Evolutionary conservation across 1,140 invertebrate species (phyloP).

Genomic region (Helicoverpa armigera): DNA sequence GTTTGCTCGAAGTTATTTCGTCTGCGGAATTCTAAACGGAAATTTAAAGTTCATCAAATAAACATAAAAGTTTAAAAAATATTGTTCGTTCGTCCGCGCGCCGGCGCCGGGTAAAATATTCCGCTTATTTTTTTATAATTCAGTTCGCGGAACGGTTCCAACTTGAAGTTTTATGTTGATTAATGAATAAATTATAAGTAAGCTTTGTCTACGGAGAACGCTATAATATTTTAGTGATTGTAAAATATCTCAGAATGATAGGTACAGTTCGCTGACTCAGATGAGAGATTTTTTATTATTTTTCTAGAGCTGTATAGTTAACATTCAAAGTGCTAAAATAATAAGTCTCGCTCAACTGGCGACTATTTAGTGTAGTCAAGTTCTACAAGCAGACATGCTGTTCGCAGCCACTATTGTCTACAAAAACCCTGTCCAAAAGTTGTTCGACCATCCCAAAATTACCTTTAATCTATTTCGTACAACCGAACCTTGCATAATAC

Average conservation of each 20-base stretch:
- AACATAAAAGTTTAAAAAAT: background rate
- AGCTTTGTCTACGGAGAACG: background rate
- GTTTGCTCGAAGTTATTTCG: too few species aligned
- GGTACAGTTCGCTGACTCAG: too few species aligned
- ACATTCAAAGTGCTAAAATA: too few species aligned
- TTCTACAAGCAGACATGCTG: background rate
- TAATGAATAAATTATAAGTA: conserved; percentile 31
- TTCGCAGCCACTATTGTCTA: background rate
- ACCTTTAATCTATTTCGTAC: background rate
- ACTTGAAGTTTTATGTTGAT: conserved; percentile 36
- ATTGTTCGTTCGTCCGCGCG: background rate
- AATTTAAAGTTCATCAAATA: conserved; percentile 1
- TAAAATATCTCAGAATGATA: background rate
- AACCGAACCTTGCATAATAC: conserved; percentile 34
- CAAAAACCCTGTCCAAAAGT: background rate
- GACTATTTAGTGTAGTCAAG: background rate
- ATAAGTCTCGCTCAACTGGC: too few species aligned
- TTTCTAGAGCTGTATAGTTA: too few species aligned
- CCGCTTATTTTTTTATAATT: conserved; percentile 26
- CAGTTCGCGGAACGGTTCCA: conserved; percentile 21
- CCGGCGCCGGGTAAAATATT: conserved; percentile 4
- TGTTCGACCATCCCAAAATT: background rate
- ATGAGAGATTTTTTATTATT: background rate
- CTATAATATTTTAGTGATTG: conserved; percentile 18
- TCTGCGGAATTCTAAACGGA: background rate